These are phyloP conservation scores for Schizotus pectinicornis DNA, from an alignment of 2,888 invertebrate genomes.

Conservation along the genomic window DNA sequence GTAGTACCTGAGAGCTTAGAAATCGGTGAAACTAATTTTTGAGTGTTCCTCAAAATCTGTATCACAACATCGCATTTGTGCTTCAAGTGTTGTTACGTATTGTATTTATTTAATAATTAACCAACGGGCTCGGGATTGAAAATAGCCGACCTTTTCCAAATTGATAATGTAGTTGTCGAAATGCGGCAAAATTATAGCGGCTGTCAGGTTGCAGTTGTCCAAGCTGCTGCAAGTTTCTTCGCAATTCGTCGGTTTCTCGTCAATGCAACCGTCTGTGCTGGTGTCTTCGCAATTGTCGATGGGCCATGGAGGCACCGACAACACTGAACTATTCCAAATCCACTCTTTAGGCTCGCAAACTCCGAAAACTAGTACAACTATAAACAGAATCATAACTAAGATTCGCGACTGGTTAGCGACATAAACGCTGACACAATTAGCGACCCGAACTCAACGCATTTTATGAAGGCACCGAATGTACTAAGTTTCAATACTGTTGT, in stretches of 20 bases:
- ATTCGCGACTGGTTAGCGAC: slow-evolving; percentile 7
- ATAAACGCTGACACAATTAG: slow-evolving; percentile 18
- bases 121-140: too few species aligned
- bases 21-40: too few species aligned
- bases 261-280: neutral
- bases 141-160: slow-evolving; percentile 55
- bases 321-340: slow-evolving; percentile 38
- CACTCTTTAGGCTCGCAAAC: slow-evolving; percentile 11
- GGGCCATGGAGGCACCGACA: slow-evolving; percentile 37
- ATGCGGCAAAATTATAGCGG: slow-evolving; percentile 70
- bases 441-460: slow-evolving; percentile 40
- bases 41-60: too few species aligned
- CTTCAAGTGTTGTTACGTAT: too few species aligned
- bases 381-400: slow-evolving; percentile 23
- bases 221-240: slow-evolving; percentile 1
- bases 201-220: slow-evolving; percentile 47
- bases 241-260: slow-evolving; percentile 3
- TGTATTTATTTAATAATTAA: too few species aligned
- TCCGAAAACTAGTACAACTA: slow-evolving; percentile 15
- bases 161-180: slow-evolving; percentile 63
- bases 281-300: slow-evolving; percentile 25
- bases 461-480: slow-evolving; percentile 45
- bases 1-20: too few species aligned
- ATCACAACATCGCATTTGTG: too few species aligned
- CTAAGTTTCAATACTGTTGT: slow-evolving; percentile 40